phyloP scores from a whole-genome alignment of 2,797 vertebrate species.

The Tragopan temminckii region DNA sequence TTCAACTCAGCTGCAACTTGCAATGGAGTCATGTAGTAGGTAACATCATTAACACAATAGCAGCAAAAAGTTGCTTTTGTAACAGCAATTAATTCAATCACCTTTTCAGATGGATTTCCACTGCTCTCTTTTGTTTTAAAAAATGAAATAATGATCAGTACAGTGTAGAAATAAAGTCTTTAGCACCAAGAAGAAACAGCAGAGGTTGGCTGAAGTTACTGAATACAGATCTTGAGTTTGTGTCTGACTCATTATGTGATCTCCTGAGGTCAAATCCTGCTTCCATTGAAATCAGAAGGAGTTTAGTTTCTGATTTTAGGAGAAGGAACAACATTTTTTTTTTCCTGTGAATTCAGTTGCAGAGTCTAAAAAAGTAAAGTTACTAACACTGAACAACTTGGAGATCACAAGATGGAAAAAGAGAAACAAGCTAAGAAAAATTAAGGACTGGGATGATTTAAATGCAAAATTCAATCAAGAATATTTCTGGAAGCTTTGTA shows the following conservation, averaged over 20 bases:
- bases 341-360: neutral
- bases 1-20: neutral
- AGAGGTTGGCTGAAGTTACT: neutral
- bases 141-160: neutral
- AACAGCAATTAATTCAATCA: neutral
- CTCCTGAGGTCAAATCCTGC: neutral
- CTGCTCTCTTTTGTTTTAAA: neutral
- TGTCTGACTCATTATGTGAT: neutral
- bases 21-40: neutral
- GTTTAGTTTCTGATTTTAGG: neutral
- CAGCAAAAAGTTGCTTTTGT: neutral
- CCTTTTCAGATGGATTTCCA: neutral
- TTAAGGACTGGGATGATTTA: neutral
- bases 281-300: neutral
- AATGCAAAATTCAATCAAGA: constrained; percentile 7
- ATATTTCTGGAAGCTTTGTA: neutral
- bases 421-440: constrained; percentile 38
- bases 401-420: constrained; percentile 16
- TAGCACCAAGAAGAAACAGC: neutral
- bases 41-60: neutral
- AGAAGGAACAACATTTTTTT: neutral
- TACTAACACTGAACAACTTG: neutral
- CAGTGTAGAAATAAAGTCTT: neutral
- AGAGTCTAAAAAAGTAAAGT: neutral
- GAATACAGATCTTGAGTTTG: neutral